Base-by-base conservation (phyloP, 2,113 vertebrate species). In the Carassius gibelio region DNA sequence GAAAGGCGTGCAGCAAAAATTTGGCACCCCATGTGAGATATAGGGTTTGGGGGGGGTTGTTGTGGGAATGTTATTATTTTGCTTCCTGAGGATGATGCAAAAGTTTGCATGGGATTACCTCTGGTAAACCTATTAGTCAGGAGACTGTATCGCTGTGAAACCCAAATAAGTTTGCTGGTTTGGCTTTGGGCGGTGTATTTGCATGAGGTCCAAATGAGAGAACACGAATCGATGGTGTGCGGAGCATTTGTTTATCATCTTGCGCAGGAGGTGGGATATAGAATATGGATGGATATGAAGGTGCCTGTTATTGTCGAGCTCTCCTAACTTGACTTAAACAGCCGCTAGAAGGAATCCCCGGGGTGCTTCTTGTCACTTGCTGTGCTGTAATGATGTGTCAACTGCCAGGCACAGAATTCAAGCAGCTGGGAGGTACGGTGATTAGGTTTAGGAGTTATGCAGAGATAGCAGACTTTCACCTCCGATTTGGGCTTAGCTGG, bases 321-420 rank as follows among this genome's bases (percentile, higher is more conserved):
- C 26, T 52, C 80, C 45, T 52, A 81, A 52, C 62, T 81, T n/a
- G 42, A 81, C 80, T 81, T 81, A 50, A 81, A 52, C 80, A 81
- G 80, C 45, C 62, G 45, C 80, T 69, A 52, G 23, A 81, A 81
- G 80, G 23, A 30, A 52, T 81, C 62, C 64, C 61, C 64, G 36
- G 80, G 45, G 80, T 50, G 80, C 26, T 69, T 50, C 62, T 55
- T 81, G 80, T 81, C 80, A 81, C 80, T 81, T 81, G 26, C 80
- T 81, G 62, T 36, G 80, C 80, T 81, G 62, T 81, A 81, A 81
- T 81, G 80, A 81, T 69, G 80, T 81, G 80, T 81, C 80, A 68
- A 81, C 62, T 81, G 45, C 42, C 80, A 81, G 80, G 42, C 80
- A 52, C 15, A 69, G 62, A 81, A 69, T 81, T 81, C 42, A 52